Evolutionary conservation across 2,888 invertebrate genomes (phyloP), one percentile per base, ranked within the genome.

Genomic region (Agrotis ipsilon): DNA sequence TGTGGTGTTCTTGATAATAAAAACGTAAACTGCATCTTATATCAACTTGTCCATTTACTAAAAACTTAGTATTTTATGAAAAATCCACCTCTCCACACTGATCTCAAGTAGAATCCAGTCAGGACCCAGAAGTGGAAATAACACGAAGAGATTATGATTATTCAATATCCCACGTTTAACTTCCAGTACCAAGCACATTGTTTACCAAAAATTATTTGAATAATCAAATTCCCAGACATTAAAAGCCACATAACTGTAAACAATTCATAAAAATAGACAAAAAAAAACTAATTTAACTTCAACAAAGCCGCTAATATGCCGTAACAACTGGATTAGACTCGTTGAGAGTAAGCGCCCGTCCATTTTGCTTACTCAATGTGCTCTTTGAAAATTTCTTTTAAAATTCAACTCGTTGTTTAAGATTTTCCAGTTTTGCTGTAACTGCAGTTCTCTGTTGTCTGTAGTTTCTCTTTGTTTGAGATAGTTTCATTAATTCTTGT

Each of bases 221-320:
- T 39, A 39, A 39, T 39, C 39, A 39, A 39, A 39, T 11, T 11
- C 39, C 39, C n/a, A 19, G 11, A n/a, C 48, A 48, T n/a, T 59
- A n/a, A 48, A 3, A 51, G 21, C 21, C 16, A 7, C 14, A 11
- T 43, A 52, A 52, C 32, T 54, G 4, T 19, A 57, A 57, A 43
- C 16, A 43, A 66, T 48, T 27, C 16, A 32, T 13, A 55, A 43
- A 48, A 13, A 3, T 1, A 2, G 18, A 0, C 4, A 32, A 21
- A 76, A 82, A 76, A 54, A 75, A 86, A 79, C 73, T 77, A 78
- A 79, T 82, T 84, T 75, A 39, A 13, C 13, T 75, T 59, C 21
- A 52, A 83, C 72, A 83, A 86, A 85, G 75, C 64, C 64, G 80
- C 75, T 81, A 87, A 87, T 78, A 83, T 82, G 66, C 76, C 55